Conservation (phyloP, 2,113 vertebrate species). For the Lamprotornis superbus region DNA sequence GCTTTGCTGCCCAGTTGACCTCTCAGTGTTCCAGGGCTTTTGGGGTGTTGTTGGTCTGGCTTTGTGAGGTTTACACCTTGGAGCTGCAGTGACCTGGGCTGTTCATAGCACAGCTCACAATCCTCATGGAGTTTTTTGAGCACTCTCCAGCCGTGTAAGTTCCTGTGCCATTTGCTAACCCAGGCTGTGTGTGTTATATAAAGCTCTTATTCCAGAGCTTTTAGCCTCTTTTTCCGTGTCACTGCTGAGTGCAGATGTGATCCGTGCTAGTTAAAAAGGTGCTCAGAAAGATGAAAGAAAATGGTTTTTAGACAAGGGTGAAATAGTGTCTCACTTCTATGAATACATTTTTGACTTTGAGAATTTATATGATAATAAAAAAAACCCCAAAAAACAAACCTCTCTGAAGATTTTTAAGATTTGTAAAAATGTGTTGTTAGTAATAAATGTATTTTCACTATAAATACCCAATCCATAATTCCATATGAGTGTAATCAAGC, state of each 20-base stretch:
- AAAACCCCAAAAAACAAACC: no score
- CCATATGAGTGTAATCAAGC: background rate
- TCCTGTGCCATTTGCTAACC: background rate
- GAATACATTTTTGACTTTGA: background rate
- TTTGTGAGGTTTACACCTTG: background rate
- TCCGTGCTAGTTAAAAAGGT: background rate
- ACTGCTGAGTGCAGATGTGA: background rate
- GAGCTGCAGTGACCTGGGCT: background rate
- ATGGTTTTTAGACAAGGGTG: background rate
- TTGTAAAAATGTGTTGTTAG: background rate
- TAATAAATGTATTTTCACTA: background rate
- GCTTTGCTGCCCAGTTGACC: background rate
- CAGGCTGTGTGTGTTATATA: background rate
- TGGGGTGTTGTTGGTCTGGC: background rate
- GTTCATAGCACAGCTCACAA: background rate
- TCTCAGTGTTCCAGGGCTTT: background rate
- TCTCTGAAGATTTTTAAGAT: background rate
- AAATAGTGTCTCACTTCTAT: background rate
- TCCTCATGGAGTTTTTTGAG: background rate
- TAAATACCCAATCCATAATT: background rate
- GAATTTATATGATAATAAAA: background rate
- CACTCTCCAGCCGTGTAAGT: background rate
- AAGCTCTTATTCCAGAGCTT: background rate
- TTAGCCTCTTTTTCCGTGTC: conserved; percentile 16
- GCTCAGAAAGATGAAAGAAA: background rate